Percentiles rank a stretch among this genome's conserved stretches.
phyloP scores from a whole-genome alignment of 2,113 vertebrate genomes.

The Aphyosemion australe region DNA sequence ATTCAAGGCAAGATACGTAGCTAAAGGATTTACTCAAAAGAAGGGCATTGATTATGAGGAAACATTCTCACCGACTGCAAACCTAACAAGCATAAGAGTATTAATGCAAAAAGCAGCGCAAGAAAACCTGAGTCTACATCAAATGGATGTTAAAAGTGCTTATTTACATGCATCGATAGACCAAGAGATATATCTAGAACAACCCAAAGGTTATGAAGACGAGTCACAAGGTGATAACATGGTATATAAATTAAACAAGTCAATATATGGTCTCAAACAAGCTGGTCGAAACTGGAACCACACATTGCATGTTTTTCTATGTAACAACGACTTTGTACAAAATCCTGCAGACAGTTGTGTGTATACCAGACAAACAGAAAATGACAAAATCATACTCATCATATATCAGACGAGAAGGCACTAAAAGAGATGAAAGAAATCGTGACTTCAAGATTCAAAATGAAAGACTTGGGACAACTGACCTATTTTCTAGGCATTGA shows the following conservation, averaged over 20 bases:
- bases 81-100: too few species aligned
- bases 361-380: background rate
- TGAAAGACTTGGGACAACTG: too few species aligned
- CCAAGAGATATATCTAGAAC: background rate
- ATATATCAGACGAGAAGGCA: background rate
- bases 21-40: too few species aligned
- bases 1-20: too few species aligned
- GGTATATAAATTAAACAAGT: background rate
- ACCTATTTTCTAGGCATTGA: too few species aligned
- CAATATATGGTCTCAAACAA: background rate
- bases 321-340: background rate
- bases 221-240: background rate
- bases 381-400: background rate
- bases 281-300: background rate
- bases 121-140: too few species aligned
- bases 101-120: too few species aligned
- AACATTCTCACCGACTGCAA: too few species aligned
- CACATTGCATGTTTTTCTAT: background rate
- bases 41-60: too few species aligned
- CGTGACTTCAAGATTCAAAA: background rate
- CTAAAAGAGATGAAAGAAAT: background rate
- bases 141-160: too few species aligned
- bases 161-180: too few species aligned
- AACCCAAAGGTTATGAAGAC: slow-evolving; percentile 14
- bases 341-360: background rate